phyloP scores from a whole-genome alignment of 1,140 invertebrate species.

The Drosophila athabasca region DNA sequence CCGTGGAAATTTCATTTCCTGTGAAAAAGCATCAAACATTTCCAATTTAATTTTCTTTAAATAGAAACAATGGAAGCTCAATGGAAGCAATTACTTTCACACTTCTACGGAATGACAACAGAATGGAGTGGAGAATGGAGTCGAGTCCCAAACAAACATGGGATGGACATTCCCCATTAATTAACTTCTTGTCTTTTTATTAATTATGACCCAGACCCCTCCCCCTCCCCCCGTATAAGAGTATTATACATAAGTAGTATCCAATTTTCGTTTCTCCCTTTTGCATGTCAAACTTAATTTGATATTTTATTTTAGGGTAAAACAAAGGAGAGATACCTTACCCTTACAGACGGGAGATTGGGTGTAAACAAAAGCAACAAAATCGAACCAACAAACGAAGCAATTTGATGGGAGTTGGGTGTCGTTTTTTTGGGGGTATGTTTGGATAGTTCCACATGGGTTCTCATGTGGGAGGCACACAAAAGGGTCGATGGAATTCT shows the following conservation, averaged over 20 bases:
- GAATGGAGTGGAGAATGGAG: background rate
- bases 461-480: no score
- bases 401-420: background rate
- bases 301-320: slow-evolving; percentile 45
- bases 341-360: background rate
- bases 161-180: slow-evolving; percentile 17
- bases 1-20: no score
- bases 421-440: background rate
- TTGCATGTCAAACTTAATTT: slow-evolving; percentile 66
- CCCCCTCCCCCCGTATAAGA: background rate
- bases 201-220: slow-evolving; percentile 12
- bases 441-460: no score
- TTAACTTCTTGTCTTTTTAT: slow-evolving; percentile 17
- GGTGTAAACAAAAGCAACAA: slow-evolving; percentile 35
- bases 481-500: no score
- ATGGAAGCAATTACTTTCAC: slow-evolving; percentile 1
- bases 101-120: slow-evolving; percentile 4
- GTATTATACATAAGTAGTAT: background rate
- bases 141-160: slow-evolving; percentile 3
- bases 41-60: no score
- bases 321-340: slow-evolving; percentile 12
- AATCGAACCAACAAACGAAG: slow-evolving; percentile 69
- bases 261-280: slow-evolving; percentile 19
- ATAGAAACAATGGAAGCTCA: background rate
- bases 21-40: no score